phyloP scores from a whole-genome alignment of 2,797 vertebrate genomes.

The Acanthiza pusilla region DNA sequence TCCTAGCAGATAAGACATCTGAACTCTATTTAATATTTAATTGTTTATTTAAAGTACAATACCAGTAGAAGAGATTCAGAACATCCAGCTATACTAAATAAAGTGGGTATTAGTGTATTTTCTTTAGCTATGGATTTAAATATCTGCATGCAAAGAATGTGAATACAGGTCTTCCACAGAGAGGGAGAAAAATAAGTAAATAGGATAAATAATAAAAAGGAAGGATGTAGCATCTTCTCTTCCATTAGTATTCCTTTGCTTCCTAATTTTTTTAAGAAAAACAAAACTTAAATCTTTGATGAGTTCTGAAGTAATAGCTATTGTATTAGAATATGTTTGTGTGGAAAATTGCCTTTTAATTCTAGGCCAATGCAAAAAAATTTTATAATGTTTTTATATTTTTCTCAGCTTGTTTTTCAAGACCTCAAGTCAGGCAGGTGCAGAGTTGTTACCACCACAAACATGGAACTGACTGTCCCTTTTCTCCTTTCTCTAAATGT shows the following conservation, averaged over 20 bases:
- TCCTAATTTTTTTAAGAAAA: not conserved
- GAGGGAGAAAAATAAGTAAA: not conserved
- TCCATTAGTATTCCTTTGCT: not conserved
- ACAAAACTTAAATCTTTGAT: not conserved
- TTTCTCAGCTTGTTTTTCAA: not conserved
- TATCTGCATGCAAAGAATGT: not conserved
- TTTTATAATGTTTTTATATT: not conserved
- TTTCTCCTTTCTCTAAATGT: not conserved
- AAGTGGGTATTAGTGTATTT: not conserved
- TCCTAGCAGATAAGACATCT: not conserved
- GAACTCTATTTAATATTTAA: conserved; percentile 1
- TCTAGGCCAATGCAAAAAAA: not conserved
- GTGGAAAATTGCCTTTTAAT: not conserved
- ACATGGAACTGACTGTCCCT: not conserved
- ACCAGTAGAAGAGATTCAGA: not conserved
- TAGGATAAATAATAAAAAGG: not conserved
- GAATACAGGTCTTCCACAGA: not conserved
- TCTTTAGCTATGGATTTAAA: not conserved
- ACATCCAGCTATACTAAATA: not conserved
- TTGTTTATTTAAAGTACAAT: not conserved
- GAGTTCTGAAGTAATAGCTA: not conserved
- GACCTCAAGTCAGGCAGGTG: not conserved
- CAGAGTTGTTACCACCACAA: not conserved
- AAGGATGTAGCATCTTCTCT: not conserved
- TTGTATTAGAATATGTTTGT: not conserved